Conservation (phyloP, 2,797 vertebrate species). For the Spheniscus humboldti region DNA sequence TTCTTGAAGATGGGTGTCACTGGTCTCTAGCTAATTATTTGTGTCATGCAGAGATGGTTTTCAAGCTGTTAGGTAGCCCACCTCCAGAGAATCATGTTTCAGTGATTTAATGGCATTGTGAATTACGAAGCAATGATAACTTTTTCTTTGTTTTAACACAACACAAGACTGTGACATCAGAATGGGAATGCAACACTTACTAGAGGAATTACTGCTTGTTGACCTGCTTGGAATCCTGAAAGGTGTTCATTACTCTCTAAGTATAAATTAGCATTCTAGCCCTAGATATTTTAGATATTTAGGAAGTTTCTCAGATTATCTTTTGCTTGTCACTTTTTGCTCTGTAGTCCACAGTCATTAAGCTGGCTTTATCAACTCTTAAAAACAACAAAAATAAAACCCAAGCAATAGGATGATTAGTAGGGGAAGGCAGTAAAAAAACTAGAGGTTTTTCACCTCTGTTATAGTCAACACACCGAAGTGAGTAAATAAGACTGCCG, state of each 20-base stretch:
- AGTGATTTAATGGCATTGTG: not conserved
- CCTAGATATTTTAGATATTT: not conserved
- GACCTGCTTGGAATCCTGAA: not conserved
- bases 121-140: not conserved
- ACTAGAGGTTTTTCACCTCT: not conserved
- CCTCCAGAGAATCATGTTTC: not conserved
- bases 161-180: not conserved
- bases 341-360: not conserved
- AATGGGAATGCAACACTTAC: not conserved
- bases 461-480: not conserved
- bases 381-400: not conserved
- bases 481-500: not conserved
- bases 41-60: not conserved
- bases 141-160: not conserved
- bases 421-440: not conserved
- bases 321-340: not conserved
- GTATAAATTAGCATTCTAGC: not conserved
- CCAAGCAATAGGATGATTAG: not conserved
- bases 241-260: not conserved
- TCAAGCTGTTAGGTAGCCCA: not conserved
- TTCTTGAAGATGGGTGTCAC: not conserved
- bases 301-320: not conserved
- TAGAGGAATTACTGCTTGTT: not conserved
- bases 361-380: not conserved
- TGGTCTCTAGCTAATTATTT: not conserved